Base-by-base conservation (phyloP, 2,113 vertebrate species). In the Gambusia holbrooki region DNA sequence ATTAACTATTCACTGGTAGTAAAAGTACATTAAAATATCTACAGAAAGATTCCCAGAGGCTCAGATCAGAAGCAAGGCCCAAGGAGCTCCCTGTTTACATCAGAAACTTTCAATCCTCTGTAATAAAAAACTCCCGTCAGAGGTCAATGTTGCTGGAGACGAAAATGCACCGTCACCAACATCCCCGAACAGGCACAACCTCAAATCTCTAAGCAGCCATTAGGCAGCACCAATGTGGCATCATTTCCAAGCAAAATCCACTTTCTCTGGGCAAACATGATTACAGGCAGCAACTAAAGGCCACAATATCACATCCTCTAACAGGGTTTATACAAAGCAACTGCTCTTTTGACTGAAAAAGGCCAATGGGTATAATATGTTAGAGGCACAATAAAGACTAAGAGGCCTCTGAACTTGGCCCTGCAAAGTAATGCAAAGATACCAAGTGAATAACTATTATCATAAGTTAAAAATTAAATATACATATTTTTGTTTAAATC, bases 201-300 rank as follows among this genome's bases (percentile, higher is more conserved):
- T 86, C 40, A 82, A 88, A 77, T 62, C 85, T 58, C 75, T 77
- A 15, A 79, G 35, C 30, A 69, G 71, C 72, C 72, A 79, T 89
- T 89, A 86, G 6, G 58, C 60, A 67, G 80, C 77, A 91, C 79
- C 77, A 91, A 77, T 66, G 76, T 69, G 67, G 79, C 84, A 85
- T 92, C 70, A 93, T 93, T 94, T 95, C 92, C 80, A 33, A 9
- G 32, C 71, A 84, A 76, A 89, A 93, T 90, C 80, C 85, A 91
- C 71, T 93, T 92, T 81, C 69, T 81, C 28, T 30, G 27, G 14
- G 13, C 79, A 90, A 92, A 94, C 76, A 29, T 30, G 33, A 92
- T 94, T 93, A 93, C 19, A 71, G 66, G 40, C 14, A 42, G 71
- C 87, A 32, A 66, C 69, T 54, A 28, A 67, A 70, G 81, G 68